Percentiles rank a stretch among this genome's conserved stretches.
Conservation (phyloP, 2,797 vertebrate species). For the Neomorphus geoffroyi region DNA sequence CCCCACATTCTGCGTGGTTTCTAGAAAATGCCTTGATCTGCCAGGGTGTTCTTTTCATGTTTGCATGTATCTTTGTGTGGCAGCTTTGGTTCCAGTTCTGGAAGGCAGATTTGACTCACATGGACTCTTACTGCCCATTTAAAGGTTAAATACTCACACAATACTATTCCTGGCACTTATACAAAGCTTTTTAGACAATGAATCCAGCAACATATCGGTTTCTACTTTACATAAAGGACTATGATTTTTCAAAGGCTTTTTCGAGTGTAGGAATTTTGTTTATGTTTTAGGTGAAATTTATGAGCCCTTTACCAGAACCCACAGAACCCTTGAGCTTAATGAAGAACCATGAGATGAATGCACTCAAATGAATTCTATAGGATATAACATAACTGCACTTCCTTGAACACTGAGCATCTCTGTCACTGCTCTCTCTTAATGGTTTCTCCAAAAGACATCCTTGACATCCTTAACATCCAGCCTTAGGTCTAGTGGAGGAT, state of each 20-base stretch:
- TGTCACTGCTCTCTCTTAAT: neutral
- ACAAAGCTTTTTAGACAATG: neutral
- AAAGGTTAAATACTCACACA: slow-evolving; percentile 51
- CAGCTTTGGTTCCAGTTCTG: neutral
- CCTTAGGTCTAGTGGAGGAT: neutral
- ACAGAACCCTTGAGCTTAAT: neutral
- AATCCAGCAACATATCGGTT: slow-evolving; percentile 3
- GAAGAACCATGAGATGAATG: neutral
- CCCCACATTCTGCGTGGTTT: neutral
- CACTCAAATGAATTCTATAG: neutral
- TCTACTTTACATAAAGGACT: neutral
- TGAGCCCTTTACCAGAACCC: neutral
- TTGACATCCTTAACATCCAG: neutral
- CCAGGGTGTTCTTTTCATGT: slow-evolving; percentile 22
- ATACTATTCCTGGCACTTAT: slow-evolving; percentile 22
- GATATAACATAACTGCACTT: neutral
- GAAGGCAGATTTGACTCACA: slow-evolving; percentile 18
- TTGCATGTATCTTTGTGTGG: neutral
- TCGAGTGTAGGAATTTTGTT: neutral
- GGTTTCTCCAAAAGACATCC: neutral
- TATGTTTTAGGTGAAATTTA: neutral
- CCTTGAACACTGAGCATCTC: neutral
- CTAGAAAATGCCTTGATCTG: slow-evolving; percentile 31
- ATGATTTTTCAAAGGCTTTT: slow-evolving; percentile 11
- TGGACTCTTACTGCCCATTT: neutral